Base-by-base conservation (phyloP, 2,888 invertebrate species). In the Andrena flavipes region DNA sequence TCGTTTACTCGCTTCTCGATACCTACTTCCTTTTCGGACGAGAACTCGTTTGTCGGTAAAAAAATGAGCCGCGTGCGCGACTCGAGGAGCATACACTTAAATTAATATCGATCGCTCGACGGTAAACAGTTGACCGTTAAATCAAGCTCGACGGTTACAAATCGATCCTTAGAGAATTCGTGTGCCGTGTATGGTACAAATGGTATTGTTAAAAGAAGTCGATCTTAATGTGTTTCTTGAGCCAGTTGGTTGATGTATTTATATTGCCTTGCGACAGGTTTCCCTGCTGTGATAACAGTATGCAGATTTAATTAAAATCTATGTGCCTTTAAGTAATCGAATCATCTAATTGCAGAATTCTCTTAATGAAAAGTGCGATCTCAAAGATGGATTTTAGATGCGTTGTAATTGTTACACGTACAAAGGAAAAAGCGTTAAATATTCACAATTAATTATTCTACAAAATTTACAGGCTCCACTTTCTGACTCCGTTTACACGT, bases 21-120 rank as follows among this genome's bases (percentile, higher is more conserved):
- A 20, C 29, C 20, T 20, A 16, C 13, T 26, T 56, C 13, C 6
- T 48, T 35, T 0, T 63, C 56, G 6, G 23, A 35, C 75, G 51
- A 59, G 30, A 62, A 42, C 33, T 76, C 35, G 71, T 29, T 70
- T 23, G 20, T 71, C 20, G 71, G 62, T 67, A 80, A 77, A 80
- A 80, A 71, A 70, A 35, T 71, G 67, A 80, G 71, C 77, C 54
- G 71, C 23, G 64, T 54, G n/a, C 48, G 42, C 23, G 42, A 42
- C 54, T 54, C 60, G 16, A 60, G 56, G 10, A 33, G 20, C 67
- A 56, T 23, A 20, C 67, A 16, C 77, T 77, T 80, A 80, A 77
- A 60, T 76, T 80, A 80, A 76, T 71, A 67, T 62, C 65, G 76
- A 76, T 71, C 26, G 33, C 30, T 67, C 76, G 74, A 63, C 54